Evolutionary conservation across 2,797 vertebrate genomes (phyloP).

Genomic region (Gymnoscopelus microlampas): DNA sequence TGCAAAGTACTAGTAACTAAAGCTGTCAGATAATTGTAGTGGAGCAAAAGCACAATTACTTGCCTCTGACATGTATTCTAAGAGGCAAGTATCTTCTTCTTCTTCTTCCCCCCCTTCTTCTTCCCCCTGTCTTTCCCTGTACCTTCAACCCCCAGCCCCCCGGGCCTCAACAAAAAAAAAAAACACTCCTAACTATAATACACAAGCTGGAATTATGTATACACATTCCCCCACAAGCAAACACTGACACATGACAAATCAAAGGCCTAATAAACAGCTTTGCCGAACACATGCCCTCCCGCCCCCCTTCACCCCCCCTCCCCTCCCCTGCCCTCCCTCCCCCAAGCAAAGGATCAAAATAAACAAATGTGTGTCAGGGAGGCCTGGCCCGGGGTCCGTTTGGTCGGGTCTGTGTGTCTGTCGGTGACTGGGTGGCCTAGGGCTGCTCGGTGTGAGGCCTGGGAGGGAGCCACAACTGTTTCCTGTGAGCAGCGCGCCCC

Average conservation of each 20-base stretch:
- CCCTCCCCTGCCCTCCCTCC: slow-evolving; percentile 58
- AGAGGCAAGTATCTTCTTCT: slow-evolving; percentile 3
- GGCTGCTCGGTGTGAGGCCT: slow-evolving; percentile 84
- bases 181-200: slow-evolving; percentile 61
- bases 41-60: too few species aligned
- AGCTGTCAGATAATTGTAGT: too few species aligned
- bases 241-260: slow-evolving; percentile 84
- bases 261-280: slow-evolving; percentile 85
- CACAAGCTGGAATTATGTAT: slow-evolving; percentile 73
- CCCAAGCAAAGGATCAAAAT: slow-evolving; percentile 81
- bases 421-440: slow-evolving; percentile 83
- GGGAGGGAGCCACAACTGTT: slow-evolving; percentile 83
- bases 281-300: slow-evolving; percentile 71
- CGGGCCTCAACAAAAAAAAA: slow-evolving; percentile 50
- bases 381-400: slow-evolving; percentile 69
- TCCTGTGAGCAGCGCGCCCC: slow-evolving; percentile 78
- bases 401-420: slow-evolving; percentile 75
- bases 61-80: too few species aligned
- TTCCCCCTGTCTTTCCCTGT: slow-evolving; percentile 10
- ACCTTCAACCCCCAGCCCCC: slow-evolving; percentile 49
- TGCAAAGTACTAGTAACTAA: too few species aligned
- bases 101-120: slow-evolving; percentile 7
- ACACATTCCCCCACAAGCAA: slow-evolving; percentile 69
- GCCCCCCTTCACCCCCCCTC: slow-evolving; percentile 43
- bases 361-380: slow-evolving; percentile 79